These are phyloP conservation scores for Magallana angulata DNA, from an alignment of 1,140 invertebrate genomes.

Conservation along the genomic window DNA sequence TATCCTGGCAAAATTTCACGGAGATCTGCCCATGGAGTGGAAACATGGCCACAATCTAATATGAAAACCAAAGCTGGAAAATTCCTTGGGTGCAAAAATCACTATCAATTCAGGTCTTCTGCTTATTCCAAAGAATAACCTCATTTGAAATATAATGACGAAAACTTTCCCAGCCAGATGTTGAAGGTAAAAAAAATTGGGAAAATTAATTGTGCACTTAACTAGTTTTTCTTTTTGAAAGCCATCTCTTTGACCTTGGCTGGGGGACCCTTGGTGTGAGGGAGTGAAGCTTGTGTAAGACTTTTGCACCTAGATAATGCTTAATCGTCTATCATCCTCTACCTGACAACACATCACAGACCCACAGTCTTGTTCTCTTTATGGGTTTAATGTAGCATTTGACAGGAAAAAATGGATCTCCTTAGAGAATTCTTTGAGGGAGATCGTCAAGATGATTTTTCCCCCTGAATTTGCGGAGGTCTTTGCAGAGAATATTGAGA, in stretches of 20 bases:
- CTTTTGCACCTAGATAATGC: slow-evolving; percentile 35
- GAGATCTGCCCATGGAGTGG: slow-evolving; percentile 5
- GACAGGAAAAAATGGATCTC: background rate
- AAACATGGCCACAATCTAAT: slow-evolving; percentile 13
- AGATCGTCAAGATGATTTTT: background rate
- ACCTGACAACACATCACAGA: slow-evolving; percentile 25
- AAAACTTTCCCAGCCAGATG: slow-evolving; percentile 22
- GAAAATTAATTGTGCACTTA: slow-evolving; percentile 32
- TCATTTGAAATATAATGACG: slow-evolving; percentile 19
- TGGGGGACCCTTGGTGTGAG: background rate
- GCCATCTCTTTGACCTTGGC: background rate
- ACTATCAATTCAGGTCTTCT: slow-evolving; percentile 4
- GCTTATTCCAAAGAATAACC: slow-evolving; percentile 8
- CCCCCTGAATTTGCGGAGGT: background rate
- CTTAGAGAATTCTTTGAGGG: slow-evolving; percentile 11
- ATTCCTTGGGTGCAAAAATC: slow-evolving; percentile 27
- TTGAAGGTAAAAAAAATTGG: background rate
- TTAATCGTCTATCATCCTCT: slow-evolving; percentile 16
- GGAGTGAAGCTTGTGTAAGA: slow-evolving; percentile 3
- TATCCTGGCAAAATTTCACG: slow-evolving; percentile 30
- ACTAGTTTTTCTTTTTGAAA: slow-evolving; percentile 19
- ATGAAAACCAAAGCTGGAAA: slow-evolving; percentile 27
- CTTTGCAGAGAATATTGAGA: background rate
- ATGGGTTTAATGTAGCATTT: slow-evolving; percentile 25
- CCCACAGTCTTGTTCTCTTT: slow-evolving; percentile 5